phyloP scores from a whole-genome alignment of 2,113 vertebrate genomes.

The Platysternon megacephalum region DNA sequence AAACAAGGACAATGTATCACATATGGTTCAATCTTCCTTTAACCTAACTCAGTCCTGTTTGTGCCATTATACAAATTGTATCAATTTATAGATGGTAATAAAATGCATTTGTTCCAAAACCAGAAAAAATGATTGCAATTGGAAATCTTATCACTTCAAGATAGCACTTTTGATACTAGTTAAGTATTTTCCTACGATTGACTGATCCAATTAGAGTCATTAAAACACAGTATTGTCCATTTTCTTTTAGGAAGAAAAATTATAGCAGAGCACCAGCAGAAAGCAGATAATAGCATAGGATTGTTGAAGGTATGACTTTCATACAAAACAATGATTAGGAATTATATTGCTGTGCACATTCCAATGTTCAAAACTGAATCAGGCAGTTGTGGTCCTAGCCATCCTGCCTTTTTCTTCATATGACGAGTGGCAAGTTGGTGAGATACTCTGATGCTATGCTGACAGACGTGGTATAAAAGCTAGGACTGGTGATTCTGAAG shows the following conservation, averaged over 20 bases:
- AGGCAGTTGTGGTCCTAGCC: accelerated
- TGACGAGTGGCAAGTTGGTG: neutral
- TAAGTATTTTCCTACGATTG: neutral
- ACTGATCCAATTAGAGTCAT: neutral
- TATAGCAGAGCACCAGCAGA: neutral
- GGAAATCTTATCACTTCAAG: neutral
- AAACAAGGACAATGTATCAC: neutral
- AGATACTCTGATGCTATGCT: neutral
- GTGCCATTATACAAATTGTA: neutral
- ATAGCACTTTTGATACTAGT: neutral
- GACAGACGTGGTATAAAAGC: neutral
- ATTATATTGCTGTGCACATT: neutral
- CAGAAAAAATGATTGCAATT: neutral
- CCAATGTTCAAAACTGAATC: neutral
- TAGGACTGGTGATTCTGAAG: neutral
- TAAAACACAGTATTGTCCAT: neutral
- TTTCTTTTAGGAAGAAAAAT: neutral
- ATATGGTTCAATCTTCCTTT: neutral
- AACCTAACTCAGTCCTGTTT: neutral
- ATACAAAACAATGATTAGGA: neutral
- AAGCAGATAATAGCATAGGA: neutral
- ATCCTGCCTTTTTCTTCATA: neutral
- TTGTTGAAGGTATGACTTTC: neutral
- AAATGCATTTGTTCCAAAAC: neutral
- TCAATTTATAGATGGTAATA: neutral